A percentile compares a stretch with the other conserved stretches of the same genome.
phyloP scores from a whole-genome alignment of 2,113 vertebrate species.

The Microcebus lehilahytsara region DNA sequence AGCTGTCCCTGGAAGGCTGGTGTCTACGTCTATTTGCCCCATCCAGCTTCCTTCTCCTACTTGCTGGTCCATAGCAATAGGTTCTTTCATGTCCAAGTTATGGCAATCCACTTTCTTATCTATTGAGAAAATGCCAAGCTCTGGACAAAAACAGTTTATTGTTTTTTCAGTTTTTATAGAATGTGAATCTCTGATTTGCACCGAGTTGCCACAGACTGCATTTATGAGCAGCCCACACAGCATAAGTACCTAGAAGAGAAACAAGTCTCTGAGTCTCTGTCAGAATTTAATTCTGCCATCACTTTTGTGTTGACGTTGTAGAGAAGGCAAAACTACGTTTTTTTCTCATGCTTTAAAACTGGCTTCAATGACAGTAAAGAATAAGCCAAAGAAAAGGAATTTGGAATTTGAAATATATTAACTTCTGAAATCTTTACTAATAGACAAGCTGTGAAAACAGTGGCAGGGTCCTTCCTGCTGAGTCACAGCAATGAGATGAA shows the following conservation, averaged over 20 bases:
- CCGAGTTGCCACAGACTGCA: background rate
- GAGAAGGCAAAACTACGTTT: conserved; percentile 33
- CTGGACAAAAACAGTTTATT: background rate
- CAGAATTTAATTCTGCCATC: conserved; percentile 40
- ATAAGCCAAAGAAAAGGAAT: conserved; percentile 21
- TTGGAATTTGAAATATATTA: background rate
- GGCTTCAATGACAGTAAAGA: background rate
- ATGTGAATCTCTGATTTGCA: background rate
- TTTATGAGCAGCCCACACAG: background rate
- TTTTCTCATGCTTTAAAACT: conserved; percentile 34
- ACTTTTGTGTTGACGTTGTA: conserved; percentile 47
- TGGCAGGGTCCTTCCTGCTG: background rate
- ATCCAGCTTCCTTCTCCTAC: background rate
- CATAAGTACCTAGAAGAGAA: background rate
- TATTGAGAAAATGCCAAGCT: background rate
- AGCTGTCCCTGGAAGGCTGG: background rate
- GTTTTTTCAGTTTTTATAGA: conserved; percentile 30
- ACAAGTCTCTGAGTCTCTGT: conserved; percentile 8
- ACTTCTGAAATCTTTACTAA: conserved; percentile 21
- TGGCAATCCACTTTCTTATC: background rate
- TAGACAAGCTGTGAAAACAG: background rate
- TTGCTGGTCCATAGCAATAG: background rate
- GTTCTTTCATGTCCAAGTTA: background rate
- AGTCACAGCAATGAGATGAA: background rate
- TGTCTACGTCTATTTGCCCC: background rate